Conservation (phyloP, 2,797 vertebrate species). For the Glyptemys insculpta region DNA sequence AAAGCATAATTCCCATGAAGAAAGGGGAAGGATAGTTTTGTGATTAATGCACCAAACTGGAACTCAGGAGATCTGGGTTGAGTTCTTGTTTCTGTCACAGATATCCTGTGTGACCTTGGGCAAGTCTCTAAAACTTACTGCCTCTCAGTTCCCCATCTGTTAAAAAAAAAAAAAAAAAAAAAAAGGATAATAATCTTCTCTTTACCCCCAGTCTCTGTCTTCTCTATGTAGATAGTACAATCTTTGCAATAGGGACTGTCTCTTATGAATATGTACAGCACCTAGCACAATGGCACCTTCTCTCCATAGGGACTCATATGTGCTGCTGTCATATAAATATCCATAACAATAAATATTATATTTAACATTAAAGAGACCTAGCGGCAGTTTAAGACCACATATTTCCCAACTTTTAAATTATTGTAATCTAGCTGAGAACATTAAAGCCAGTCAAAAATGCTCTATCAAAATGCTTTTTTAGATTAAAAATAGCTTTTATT, state of each 20-base stretch:
- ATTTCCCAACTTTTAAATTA: neutral
- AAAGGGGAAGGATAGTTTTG: neutral
- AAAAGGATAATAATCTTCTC: neutral
- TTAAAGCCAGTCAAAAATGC: neutral
- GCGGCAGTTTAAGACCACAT: neutral
- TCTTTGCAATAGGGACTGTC: neutral
- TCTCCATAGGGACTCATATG: neutral
- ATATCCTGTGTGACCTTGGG: neutral
- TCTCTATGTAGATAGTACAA: neutral
- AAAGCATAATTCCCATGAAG: neutral
- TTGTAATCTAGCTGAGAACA: neutral
- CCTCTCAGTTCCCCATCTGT: neutral
- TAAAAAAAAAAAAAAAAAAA: neutral
- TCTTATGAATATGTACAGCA: neutral
- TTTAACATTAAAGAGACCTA: neutral
- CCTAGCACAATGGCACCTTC: neutral
- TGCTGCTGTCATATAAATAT: neutral
- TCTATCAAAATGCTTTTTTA: neutral
- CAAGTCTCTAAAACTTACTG: neutral
- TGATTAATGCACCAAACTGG: neutral
- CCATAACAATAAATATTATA: neutral
- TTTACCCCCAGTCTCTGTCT: neutral
- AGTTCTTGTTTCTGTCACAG: neutral
- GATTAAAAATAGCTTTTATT: neutral
- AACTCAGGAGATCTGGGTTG: neutral